These are phyloP conservation scores for Meteorus colon DNA, from an alignment of 2,888 invertebrate species.

Conservation along the genomic window DNA sequence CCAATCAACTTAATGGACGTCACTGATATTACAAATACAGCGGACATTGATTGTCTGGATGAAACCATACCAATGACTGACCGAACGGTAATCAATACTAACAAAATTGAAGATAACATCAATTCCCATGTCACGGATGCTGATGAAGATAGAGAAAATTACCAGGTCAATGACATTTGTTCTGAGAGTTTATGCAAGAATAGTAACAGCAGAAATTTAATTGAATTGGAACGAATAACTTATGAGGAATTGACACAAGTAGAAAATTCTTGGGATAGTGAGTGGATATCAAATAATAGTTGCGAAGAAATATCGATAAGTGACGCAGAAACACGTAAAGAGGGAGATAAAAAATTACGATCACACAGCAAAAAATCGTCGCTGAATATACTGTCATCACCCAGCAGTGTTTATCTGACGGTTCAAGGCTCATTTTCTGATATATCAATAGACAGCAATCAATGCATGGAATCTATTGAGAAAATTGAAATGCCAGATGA, in stretches of 20 bases:
- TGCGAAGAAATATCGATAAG: slow-evolving; percentile 2
- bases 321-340: not conserved
- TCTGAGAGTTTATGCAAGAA: not conserved
- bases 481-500: not conserved
- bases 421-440: slow-evolving; percentile 50
- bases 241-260: slow-evolving; percentile 9
- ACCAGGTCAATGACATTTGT: not conserved
- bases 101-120: not conserved
- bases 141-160: not conserved
- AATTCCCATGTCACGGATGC: not conserved
- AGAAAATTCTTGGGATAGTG: slow-evolving; percentile 18
- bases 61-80: not conserved
- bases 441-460: slow-evolving; percentile 12
- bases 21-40: not conserved
- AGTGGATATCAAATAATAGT: slow-evolving; percentile 4
- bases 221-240: slow-evolving; percentile 15
- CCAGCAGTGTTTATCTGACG: slow-evolving; percentile 56
- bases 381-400: slow-evolving; percentile 48
- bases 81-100: not conserved
- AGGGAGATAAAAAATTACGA: not conserved
- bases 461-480: slow-evolving; percentile 16
- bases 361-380: slow-evolving; percentile 38
- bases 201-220: slow-evolving; percentile 1
- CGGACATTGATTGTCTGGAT: not conserved
- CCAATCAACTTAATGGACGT: not conserved